Evolutionary conservation across 2,113 vertebrate species (phyloP).

Genomic region (Nicator chloris): DNA sequence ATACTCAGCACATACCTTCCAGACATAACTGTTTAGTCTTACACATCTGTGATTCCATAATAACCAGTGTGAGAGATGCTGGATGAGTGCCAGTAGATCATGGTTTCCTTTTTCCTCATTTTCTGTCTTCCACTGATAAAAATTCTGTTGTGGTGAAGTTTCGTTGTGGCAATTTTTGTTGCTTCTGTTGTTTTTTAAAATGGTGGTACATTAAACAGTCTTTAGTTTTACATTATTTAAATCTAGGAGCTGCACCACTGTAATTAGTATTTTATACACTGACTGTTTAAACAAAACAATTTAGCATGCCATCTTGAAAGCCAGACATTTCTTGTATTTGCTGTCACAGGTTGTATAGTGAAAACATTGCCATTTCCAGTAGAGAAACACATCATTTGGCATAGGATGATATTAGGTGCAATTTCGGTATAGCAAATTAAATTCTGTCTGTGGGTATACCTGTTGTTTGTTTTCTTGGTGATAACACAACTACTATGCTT

Average conservation of each 20-base stretch:
- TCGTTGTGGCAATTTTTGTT: not conserved
- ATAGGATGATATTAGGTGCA: not conserved
- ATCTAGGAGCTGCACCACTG: not conserved
- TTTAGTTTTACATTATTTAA: not conserved
- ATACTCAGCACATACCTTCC: not conserved
- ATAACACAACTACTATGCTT: not conserved
- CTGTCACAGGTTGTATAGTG: not conserved
- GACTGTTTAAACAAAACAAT: not conserved
- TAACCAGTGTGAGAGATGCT: not conserved
- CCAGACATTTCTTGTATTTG: not conserved
- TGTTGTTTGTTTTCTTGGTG: not conserved
- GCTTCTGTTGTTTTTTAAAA: not conserved
- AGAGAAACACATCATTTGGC: not conserved
- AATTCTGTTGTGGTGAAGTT: not conserved
- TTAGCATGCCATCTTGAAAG: not conserved
- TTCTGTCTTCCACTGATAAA: not conserved
- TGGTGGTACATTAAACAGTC: not conserved
- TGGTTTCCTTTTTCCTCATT: not conserved
- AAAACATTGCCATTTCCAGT: not conserved
- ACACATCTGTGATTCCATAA: not conserved
- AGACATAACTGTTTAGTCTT: not conserved
- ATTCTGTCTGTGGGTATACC: not conserved
- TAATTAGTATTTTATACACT: not conserved
- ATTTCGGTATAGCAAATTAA: not conserved
- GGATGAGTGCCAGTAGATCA: not conserved